Conservation (phyloP, 2,113 vertebrate species). For the Tychaedon coryphoeus region DNA sequence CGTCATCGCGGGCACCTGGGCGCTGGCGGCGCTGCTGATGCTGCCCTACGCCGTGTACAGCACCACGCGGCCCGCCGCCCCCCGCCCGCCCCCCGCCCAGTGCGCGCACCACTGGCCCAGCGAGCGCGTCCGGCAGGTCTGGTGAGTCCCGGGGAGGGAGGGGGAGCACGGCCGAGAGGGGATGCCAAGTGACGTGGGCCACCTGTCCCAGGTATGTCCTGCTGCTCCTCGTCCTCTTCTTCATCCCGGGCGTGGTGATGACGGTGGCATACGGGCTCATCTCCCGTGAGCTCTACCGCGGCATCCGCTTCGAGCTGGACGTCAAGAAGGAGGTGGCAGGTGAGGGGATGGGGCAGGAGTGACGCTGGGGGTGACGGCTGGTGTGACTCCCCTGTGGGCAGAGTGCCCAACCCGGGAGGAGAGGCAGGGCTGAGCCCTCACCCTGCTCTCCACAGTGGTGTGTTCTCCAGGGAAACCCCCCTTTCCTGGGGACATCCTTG, state of each 20-base stretch:
- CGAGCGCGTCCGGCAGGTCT: slow-evolving; percentile 78
- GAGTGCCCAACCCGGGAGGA: not conserved
- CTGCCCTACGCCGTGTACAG: slow-evolving; percentile 90
- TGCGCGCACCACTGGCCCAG: slow-evolving; percentile 86
- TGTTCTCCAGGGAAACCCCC: not conserved
- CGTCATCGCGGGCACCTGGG: slow-evolving; percentile 90
- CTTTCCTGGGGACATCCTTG: not conserved
- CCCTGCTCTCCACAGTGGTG: rapidly evolving
- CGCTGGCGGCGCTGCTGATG: slow-evolving; percentile 88
- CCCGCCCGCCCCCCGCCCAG: slow-evolving; percentile 40
- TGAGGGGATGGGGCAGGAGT: not conserved
- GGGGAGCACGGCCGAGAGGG: rapidly evolving
- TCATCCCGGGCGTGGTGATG: slow-evolving; percentile 77
- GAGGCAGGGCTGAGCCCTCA: not conserved
- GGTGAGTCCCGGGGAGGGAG: slow-evolving; percentile 72
- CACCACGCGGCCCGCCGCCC: slow-evolving; percentile 68
- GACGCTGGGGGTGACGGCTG: rapidly evolving
- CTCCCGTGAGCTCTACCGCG: slow-evolving; percentile 76
- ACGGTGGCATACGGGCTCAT: slow-evolving; percentile 76
- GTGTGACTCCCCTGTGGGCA: rapidly evolving
- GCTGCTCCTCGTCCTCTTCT: slow-evolving; percentile 75
- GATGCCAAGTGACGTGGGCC: rapidly evolving
- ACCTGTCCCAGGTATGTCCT: slow-evolving; percentile 67
- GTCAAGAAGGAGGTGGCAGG: slow-evolving; percentile 39
- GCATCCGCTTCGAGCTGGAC: slow-evolving; percentile 74